Percentiles rank a stretch among this genome's conserved stretches.
phyloP scores from a whole-genome alignment of 1,140 invertebrate species.

The Caerostris darwini region DNA sequence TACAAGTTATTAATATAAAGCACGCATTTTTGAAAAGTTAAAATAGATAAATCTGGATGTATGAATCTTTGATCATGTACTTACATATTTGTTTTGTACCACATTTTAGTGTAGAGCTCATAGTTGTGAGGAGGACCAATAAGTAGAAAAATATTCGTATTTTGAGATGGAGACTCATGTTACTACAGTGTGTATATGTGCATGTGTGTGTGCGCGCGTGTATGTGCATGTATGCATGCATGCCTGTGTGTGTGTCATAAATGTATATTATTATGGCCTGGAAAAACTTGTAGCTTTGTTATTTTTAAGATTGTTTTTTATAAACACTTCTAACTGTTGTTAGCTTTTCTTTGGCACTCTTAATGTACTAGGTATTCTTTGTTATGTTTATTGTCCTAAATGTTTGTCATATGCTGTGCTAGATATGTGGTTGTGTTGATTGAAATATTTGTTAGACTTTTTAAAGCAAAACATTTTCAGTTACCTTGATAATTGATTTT shows the following conservation, averaged over 20 bases:
- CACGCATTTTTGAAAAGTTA: conserved; percentile 43
- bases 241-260: neutral
- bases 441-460: neutral
- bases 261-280: conserved; percentile 23
- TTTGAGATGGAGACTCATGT: conserved; percentile 53
- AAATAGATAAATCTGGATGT: conserved; percentile 43
- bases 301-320: neutral
- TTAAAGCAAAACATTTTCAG: neutral
- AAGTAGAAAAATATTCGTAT: conserved; percentile 64
- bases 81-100: conserved; percentile 69
- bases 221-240: neutral
- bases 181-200: conserved; percentile 27
- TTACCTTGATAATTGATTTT: neutral
- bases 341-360: conserved; percentile 38
- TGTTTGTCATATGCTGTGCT: neutral
- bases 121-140: conserved; percentile 73
- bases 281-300: conserved; percentile 44
- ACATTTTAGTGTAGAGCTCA: conserved; percentile 68
- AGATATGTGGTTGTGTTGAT: neutral
- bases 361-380: neutral
- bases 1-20: conserved; percentile 59
- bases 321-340: neutral
- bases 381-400: neutral
- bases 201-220: neutral
- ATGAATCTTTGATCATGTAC: conserved; percentile 68